Conservation (phyloP, 1,140 invertebrate species). For the Dreissena polymorpha region DNA sequence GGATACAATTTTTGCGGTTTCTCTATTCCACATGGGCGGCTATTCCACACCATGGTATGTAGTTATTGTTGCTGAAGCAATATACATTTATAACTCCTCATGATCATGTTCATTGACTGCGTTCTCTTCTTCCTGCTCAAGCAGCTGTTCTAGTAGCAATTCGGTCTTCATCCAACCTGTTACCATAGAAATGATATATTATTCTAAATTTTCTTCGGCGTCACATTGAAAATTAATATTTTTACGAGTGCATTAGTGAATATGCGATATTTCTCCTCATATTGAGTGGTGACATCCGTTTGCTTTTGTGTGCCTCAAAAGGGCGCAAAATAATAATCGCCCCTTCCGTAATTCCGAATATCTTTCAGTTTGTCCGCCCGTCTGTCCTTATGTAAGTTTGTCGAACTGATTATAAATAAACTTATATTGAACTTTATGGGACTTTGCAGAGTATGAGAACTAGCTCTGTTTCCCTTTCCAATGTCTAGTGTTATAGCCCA, state of each 20-base stretch:
- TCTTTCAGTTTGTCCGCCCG: no score
- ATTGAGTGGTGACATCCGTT: neutral
- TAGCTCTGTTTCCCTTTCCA: no score
- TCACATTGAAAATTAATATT: neutral
- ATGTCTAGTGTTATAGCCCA: no score
- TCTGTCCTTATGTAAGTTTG: no score
- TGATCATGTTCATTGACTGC: neutral
- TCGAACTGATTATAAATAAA: no score
- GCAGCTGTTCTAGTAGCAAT: constrained; percentile 39
- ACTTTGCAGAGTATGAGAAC: no score
- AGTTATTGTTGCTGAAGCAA: no score
- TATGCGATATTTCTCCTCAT: no score
- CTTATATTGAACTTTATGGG: no score
- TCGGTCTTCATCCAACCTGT: constrained; percentile 50
- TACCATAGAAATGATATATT: neutral
- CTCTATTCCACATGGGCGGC: no score
- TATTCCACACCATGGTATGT: no score
- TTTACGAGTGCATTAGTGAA: neutral
- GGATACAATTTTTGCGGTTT: no score
- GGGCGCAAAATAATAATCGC: neutral
- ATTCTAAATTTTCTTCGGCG: neutral
- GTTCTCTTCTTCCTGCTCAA: constrained; percentile 38
- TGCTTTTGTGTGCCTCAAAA: neutral
- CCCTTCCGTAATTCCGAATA: neutral
- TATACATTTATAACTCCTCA: neutral